Percentiles rank a stretch among this genome's conserved stretches.
Conservation (phyloP, 2,797 vertebrate species). For the Alauda arvensis region DNA sequence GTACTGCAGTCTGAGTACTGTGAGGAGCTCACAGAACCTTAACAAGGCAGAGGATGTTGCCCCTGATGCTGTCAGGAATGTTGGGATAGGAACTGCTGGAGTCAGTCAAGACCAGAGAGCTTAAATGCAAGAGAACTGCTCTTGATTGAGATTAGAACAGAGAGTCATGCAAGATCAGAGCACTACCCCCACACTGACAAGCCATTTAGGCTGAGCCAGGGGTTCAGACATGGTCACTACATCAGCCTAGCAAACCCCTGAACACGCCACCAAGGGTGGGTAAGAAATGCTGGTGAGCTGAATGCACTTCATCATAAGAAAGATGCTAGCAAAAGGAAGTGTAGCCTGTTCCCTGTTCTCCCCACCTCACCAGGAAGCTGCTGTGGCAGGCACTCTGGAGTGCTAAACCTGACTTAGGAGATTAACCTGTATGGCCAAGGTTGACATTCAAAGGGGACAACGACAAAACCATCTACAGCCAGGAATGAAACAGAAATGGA, state of each 20-base stretch:
- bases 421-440: neutral
- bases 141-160: neutral
- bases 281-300: neutral
- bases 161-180: neutral
- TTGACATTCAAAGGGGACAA: neutral
- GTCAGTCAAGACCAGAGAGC: neutral
- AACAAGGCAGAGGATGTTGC: neutral
- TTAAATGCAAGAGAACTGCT: neutral
- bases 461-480: neutral
- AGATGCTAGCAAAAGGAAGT: neutral
- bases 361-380: neutral
- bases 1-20: neutral
- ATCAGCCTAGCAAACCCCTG: neutral
- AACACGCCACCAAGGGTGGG: neutral
- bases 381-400: neutral
- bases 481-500: neutral
- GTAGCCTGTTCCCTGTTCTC: neutral
- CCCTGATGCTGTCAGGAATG: neutral
- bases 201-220: neutral
- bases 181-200: neutral
- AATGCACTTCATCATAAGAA: neutral
- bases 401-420: neutral
- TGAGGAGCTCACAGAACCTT: neutral
- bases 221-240: neutral
- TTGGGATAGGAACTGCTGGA: neutral